Conservation (phyloP, 2,888 invertebrate genomes). For the Nephrotoma appendiculata region DNA sequence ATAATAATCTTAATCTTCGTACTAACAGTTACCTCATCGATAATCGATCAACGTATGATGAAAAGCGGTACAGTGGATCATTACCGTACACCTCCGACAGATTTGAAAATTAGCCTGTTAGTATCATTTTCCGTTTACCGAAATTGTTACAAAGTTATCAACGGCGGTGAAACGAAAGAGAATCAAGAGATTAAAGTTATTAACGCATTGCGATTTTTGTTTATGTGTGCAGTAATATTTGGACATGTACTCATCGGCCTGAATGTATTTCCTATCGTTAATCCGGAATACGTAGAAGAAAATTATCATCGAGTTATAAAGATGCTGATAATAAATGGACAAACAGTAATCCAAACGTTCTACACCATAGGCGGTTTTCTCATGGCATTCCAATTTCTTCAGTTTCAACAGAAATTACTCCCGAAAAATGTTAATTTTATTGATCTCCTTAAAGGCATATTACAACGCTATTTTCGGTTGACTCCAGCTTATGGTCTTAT, state of each 20-base stretch:
- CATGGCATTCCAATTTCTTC: not conserved
- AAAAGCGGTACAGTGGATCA: too few relatives aligned
- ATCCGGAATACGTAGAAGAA: conserved; percentile 9
- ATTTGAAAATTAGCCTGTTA: not conserved
- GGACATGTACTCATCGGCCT: conserved; percentile 7
- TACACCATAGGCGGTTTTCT: not conserved
- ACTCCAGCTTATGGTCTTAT: conserved; percentile 32
- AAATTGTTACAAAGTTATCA: conserved; percentile 9
- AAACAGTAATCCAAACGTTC: not conserved
- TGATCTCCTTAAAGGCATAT: not conserved
- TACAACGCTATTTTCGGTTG: conserved; percentile 21
- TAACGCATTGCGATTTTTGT: not conserved
- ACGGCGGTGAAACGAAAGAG: not conserved
- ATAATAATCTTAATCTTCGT: too few relatives aligned
- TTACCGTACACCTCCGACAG: too few relatives aligned
- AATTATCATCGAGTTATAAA: not conserved
- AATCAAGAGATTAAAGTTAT: not conserved
- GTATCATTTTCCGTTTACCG: conserved; percentile 8
- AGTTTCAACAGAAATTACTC: not conserved
- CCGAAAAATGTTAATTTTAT: not conserved
- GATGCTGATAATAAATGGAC: not conserved
- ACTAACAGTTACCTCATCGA: too few relatives aligned
- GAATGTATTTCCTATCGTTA: conserved; percentile 3
- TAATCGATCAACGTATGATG: too few relatives aligned
- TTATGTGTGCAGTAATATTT: not conserved